Percentiles rank a stretch among this genome's conserved stretches.
Conservation (phyloP, 2,797 vertebrate genomes). For the Eulemur albifrons region DNA sequence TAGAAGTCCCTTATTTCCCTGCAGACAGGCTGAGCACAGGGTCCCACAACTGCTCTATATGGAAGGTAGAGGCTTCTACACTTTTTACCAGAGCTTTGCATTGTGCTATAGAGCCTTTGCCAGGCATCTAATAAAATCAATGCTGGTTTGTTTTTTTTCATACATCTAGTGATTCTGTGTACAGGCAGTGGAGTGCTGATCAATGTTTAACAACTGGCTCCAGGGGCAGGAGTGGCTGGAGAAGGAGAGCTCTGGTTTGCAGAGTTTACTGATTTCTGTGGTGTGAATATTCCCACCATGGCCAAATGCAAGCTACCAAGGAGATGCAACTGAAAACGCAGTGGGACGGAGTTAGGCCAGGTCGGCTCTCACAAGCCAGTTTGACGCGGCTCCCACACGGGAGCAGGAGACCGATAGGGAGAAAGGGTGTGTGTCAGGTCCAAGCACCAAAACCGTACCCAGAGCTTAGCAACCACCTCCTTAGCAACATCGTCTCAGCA, state of each 20-base stretch:
- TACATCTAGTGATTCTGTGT: not conserved
- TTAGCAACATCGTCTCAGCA: not conserved
- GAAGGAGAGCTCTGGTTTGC: not conserved
- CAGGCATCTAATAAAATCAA: not conserved
- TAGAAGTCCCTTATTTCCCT: not conserved
- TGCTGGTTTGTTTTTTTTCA: not conserved
- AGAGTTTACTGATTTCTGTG: not conserved
- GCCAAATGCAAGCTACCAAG: not conserved
- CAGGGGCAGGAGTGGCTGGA: accelerated
- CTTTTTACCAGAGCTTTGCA: not conserved
- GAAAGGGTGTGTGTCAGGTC: not conserved
- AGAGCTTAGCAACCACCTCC: not conserved
- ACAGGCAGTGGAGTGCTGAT: not conserved
- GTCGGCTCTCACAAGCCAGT: not conserved
- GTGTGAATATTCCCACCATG: not conserved
- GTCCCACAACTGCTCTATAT: not conserved
- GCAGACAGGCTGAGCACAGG: not conserved
- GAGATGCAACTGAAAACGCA: not conserved
- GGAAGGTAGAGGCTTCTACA: not conserved
- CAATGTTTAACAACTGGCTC: not conserved
- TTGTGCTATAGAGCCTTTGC: not conserved
- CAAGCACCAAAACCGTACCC: not conserved
- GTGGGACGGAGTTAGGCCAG: not conserved
- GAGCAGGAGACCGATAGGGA: not conserved
- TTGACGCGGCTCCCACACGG: not conserved